Evolutionary conservation across 2,888 invertebrate species (phyloP), one percentile per base, ranked within the genome.

Genomic region (Drosophila stalkeri): DNA sequence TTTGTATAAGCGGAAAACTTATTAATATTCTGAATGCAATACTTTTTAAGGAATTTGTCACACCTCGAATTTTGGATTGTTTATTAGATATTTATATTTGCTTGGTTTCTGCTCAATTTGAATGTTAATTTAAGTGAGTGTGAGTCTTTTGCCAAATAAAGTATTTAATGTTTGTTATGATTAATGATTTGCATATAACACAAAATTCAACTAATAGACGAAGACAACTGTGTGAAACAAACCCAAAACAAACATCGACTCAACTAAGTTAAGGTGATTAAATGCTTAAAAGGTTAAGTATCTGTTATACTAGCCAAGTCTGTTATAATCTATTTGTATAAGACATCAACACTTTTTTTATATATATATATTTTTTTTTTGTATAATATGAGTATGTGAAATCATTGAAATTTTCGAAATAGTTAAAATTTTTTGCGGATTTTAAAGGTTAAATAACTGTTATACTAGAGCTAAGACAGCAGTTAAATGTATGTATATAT

Each of bases 161-260:
- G 62, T 64, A 60, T 14, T 56, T 64, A 61, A 68, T 70, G 61
- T 47, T 47, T 63, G 49, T 12, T 33, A 64, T 73, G 76, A 72
- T 76, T 76, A 54, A 64, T 68, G 55, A 72, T 64, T 60, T 64
- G 56, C 47, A 27, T 57, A 55, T 23, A 23, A 14, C 14, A 31
- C 31, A 61, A 54, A 54, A 37, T 62, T 47, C 23, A 57, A 51
- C 59, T 43, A 65, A 75, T 63, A 46, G 56, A 44, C 47, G 56
- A 75, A 37, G 63, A 63, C 72, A 75, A 56, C 75, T 71, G 47
- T 74, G 63, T 23, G 61, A 64, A 35, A 52, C 47, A 68, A 68
- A 68, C 47, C 18, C 35, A 44, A 37, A 49, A 12, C 43, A 27
- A 54, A 33, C 12, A 31, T 47, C 43, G 55, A 55, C 39, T 39